Evolutionary conservation across 64 coral and sea anemone species (phyloP).

Genomic region (Platygyra sinensis): DNA sequence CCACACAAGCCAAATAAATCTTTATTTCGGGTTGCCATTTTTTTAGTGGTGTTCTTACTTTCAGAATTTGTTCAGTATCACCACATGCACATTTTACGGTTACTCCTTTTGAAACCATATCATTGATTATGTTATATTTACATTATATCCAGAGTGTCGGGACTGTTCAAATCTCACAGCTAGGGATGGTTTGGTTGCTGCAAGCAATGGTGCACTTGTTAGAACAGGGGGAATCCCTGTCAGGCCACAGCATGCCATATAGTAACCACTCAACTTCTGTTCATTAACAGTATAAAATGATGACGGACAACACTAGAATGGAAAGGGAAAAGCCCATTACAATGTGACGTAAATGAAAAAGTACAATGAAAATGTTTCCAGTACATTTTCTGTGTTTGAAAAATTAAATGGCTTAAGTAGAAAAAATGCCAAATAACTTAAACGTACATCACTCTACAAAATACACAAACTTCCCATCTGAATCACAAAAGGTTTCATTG

Average conservation of each 20-base stretch:
- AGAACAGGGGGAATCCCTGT: neutral
- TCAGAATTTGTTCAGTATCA: no score
- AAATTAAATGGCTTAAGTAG: no score
- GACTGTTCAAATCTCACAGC: conserved; percentile 19
- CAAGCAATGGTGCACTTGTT: neutral
- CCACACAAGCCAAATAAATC: no score
- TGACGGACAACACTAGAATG: conserved; percentile 48
- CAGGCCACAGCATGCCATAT: conserved; percentile 70
- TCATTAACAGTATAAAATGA: conserved; percentile 67
- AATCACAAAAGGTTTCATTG: no score
- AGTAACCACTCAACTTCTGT: conserved; percentile 51
- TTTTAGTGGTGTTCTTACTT: no score
- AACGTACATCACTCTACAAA: no score
- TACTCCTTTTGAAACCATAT: neutral
- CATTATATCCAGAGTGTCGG: conserved; percentile 31
- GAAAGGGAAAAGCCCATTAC: neutral
- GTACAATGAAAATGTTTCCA: neutral
- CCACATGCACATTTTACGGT: no score
- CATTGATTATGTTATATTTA: neutral
- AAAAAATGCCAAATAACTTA: no score
- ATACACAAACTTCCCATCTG: no score
- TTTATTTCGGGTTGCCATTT: no score
- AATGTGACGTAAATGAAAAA: neutral
- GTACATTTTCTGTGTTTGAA: no score
- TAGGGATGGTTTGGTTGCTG: conserved; percentile 9